Percentiles rank a stretch among this genome's conserved stretches.
phyloP scores from a whole-genome alignment of 2,113 vertebrate species.

The Pelusios castaneus region DNA sequence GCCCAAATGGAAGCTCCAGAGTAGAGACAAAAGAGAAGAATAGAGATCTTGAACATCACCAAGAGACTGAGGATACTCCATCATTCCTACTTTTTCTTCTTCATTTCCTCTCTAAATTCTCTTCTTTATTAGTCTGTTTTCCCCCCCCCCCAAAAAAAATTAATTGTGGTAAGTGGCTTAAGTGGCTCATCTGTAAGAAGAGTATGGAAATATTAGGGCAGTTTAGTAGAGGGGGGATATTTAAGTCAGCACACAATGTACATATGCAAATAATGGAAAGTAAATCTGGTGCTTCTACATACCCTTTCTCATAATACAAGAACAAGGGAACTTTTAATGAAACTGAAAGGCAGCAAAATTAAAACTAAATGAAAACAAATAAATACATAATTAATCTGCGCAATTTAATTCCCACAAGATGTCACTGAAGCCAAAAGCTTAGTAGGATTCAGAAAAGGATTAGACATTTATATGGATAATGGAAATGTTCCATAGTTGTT shows the following conservation, averaged over 20 bases:
- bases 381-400: constrained; percentile 61
- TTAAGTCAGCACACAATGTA: constrained; percentile 51
- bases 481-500: not conserved
- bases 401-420: constrained; percentile 19
- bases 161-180: constrained; percentile 63
- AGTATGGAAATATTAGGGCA: constrained; percentile 55
- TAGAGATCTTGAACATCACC: constrained; percentile 6
- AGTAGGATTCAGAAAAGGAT: constrained; percentile 30
- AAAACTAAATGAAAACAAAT: constrained; percentile 63
- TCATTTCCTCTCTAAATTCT: constrained; percentile 9
- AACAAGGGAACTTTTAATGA: constrained; percentile 54
- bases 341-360: constrained; percentile 18
- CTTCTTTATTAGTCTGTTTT: constrained; percentile 14
- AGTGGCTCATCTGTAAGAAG: constrained; percentile 43
- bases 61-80: not conserved
- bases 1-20: constrained; percentile 6
- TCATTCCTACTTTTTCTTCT: not conserved
- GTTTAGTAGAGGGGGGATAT: constrained; percentile 45
- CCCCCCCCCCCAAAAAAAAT: constrained; percentile 31
- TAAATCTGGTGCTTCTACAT: constrained; percentile 59
- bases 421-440: constrained; percentile 2
- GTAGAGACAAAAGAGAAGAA: constrained; percentile 12
- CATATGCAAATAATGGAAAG: constrained; percentile 38
- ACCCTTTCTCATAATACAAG: constrained; percentile 8
- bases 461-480: not conserved